These are phyloP conservation scores for Spinus pinus DNA, from an alignment of 2,797 vertebrate genomes.

Conservation along the genomic window DNA sequence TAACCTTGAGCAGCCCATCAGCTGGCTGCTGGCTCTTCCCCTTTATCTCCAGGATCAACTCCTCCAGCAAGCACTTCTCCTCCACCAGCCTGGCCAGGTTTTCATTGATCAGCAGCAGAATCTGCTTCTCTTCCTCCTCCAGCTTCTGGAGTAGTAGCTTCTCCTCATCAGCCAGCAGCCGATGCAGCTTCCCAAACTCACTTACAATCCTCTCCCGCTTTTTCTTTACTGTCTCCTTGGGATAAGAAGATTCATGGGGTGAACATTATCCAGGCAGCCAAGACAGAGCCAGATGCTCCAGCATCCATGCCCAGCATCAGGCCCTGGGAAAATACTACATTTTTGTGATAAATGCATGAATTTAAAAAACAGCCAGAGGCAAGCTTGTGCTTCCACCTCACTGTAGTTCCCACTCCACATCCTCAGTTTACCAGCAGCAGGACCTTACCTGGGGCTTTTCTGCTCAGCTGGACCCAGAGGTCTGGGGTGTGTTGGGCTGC, in stretches of 20 bases:
- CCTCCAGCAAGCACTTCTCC: constrained; percentile 36
- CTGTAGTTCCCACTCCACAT: rapidly evolving
- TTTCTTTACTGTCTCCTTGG: constrained; percentile 64
- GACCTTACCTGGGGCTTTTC: not conserved
- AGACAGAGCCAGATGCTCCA: rapidly evolving
- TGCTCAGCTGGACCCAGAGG: not conserved
- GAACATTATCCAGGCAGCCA: rapidly evolving
- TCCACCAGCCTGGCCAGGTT: constrained; percentile 33
- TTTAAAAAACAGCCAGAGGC: not conserved
- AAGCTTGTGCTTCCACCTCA: not conserved
- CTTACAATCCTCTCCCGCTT: constrained; percentile 60
- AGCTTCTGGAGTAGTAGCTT: constrained; percentile 63
- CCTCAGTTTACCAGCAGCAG: not conserved
- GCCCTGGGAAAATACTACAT: not conserved
- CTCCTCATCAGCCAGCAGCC: constrained; percentile 68
- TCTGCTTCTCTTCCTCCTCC: constrained; percentile 66
- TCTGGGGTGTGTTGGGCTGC: not conserved
- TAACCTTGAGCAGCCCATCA: constrained; percentile 67
- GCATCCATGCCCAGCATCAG: not conserved
- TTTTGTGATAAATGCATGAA: not conserved
- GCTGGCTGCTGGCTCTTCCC: constrained; percentile 27
- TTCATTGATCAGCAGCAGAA: constrained; percentile 58
- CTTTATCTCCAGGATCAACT: constrained; percentile 60
- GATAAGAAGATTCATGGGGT: not conserved
- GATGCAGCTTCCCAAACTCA: constrained; percentile 72